phyloP scores from a whole-genome alignment of 2,888 invertebrate genomes.

The Hyposoter didymator region DNA sequence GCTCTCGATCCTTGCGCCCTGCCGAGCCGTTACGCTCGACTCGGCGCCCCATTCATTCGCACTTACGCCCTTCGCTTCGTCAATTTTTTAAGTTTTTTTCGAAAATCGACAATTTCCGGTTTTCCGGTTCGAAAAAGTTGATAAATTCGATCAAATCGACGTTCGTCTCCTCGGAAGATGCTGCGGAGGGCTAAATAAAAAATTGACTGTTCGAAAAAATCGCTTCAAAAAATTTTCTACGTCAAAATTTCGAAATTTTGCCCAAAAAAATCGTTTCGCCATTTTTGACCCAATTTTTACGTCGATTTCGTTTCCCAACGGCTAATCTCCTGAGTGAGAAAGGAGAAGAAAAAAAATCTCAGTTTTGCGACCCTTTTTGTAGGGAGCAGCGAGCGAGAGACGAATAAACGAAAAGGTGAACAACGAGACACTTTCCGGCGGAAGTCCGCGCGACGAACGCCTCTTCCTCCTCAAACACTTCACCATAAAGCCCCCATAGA shows the following conservation, averaged over 20 bases:
- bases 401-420: slow-evolving; percentile 38
- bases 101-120: neutral
- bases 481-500: neutral
- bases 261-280: no score
- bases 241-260: no score
- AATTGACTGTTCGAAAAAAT: slow-evolving; percentile 15
- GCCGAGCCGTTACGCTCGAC: slow-evolving; percentile 13
- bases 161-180: no score
- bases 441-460: slow-evolving; percentile 55
- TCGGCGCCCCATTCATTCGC: slow-evolving; percentile 8
- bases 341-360: neutral
- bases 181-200: no score
- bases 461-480: slow-evolving; percentile 54
- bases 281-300: no score
- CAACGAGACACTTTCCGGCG: slow-evolving; percentile 54
- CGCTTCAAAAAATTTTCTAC: neutral
- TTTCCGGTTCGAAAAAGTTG: neutral
- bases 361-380: neutral
- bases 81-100: neutral
- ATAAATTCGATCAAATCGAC: neutral
- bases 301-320: no score
- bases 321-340: no score
- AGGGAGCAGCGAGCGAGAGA: slow-evolving; percentile 15
- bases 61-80: neutral
- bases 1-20: slow-evolving; percentile 24